These are phyloP conservation scores for Latrodectus hesperus DNA, from an alignment of 2,888 invertebrate species.

Conservation along the genomic window DNA sequence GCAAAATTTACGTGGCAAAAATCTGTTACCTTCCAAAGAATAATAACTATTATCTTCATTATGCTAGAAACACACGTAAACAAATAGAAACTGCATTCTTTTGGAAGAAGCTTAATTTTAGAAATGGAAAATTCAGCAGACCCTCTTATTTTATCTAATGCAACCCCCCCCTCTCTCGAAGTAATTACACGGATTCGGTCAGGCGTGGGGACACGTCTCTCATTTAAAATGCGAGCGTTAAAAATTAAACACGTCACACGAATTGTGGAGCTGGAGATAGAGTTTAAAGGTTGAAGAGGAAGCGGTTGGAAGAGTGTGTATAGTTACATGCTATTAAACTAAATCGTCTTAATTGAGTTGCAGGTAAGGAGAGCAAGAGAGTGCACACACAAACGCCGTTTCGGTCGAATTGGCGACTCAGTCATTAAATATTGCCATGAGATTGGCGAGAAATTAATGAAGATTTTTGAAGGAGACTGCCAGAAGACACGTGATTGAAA, in stretches of 20 bases:
- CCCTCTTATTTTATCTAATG: too few species aligned
- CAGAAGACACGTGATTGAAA: background rate
- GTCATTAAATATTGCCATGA: background rate
- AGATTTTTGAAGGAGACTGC: background rate
- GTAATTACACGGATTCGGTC: slow-evolving; percentile 25
- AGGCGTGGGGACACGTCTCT: slow-evolving; percentile 8
- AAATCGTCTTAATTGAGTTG: slow-evolving; percentile 36
- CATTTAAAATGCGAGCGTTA: slow-evolving; percentile 39
- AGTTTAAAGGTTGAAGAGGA: too few species aligned
- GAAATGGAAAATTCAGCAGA: slow-evolving; percentile 15
- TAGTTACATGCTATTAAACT: slow-evolving; percentile 15
- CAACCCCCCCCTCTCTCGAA: background rate
- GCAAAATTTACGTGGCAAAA: too few species aligned
- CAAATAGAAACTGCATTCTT: slow-evolving; percentile 20
- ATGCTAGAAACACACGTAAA: slow-evolving; percentile 29
- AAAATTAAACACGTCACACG: slow-evolving; percentile 39
- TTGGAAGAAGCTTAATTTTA: slow-evolving; percentile 13
- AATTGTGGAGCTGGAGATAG: slow-evolving; percentile 1
- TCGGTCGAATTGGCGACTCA: background rate
- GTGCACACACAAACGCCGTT: background rate
- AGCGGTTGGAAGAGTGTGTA: background rate
- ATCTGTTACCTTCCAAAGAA: too few species aligned
- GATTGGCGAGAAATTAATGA: background rate
- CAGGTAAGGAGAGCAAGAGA: background rate
- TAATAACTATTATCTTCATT: slow-evolving; percentile 9